A percentile compares a stretch with the other conserved stretches of the same genome.
phyloP scores from a whole-genome alignment of 92 coral and sea anemone genomes.

The Heteractis magnifica region DNA sequence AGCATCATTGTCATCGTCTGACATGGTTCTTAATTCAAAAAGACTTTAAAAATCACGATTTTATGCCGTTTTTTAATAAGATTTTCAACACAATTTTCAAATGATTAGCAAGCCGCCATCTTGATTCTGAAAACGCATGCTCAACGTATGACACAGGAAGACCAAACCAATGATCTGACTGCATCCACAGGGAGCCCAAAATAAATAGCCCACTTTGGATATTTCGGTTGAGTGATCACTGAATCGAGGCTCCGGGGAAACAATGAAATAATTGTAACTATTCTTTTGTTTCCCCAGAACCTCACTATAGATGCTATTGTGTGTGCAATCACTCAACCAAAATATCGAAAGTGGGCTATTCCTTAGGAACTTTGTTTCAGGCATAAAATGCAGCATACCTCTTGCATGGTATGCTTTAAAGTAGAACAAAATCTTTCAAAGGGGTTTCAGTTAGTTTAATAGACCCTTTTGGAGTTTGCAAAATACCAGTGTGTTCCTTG shows the following conservation, averaged over 20 bases:
- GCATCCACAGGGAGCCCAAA: neutral
- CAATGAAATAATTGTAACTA: neutral
- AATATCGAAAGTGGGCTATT: no score
- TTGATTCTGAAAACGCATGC: conserved; percentile 19
- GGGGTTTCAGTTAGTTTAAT: no score
- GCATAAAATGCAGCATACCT: no score
- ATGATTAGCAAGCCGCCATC: conserved; percentile 22
- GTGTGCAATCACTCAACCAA: no score
- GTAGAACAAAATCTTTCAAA: no score
- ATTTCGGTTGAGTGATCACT: no score
- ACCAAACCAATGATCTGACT: neutral
- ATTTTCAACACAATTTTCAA: neutral
- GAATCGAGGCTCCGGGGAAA: neutral
- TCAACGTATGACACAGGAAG: conserved; percentile 27
- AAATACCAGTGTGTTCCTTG: no score
- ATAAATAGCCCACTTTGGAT: neutral
- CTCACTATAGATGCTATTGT: neutral
- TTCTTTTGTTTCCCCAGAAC: neutral
- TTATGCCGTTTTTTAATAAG: neutral
- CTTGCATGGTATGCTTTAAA: no score
- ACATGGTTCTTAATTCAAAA: conserved; percentile 50
- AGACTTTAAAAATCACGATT: neutral
- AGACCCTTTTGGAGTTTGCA: no score
- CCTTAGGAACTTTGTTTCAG: no score
- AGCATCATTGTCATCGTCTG: conserved; percentile 89